Percentiles rank a stretch among this genome's conserved stretches.
phyloP scores from a whole-genome alignment of 1,140 invertebrate species.

The Leptinotarsa defecta region DNA sequence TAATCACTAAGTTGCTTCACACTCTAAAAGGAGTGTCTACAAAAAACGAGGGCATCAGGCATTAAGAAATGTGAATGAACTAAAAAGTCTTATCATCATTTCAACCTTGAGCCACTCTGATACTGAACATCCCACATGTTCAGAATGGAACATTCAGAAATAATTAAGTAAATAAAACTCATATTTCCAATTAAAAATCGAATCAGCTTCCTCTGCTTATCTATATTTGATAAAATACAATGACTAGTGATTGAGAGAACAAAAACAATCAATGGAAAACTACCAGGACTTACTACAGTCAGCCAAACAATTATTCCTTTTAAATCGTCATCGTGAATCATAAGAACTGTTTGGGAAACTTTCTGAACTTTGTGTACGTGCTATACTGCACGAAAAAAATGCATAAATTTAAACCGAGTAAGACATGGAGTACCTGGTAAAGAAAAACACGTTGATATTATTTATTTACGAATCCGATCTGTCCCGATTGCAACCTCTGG shows the following conservation, averaged over 20 bases:
- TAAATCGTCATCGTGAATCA: not conserved
- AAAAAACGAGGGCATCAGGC: too few species aligned
- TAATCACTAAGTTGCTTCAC: too few species aligned
- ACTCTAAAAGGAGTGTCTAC: not conserved
- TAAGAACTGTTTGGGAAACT: slow-evolving; percentile 18
- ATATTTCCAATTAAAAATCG: not conserved
- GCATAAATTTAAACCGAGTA: too few species aligned
- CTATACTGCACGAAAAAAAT: too few species aligned
- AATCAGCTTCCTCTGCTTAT: not conserved
- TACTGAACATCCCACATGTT: too few species aligned
- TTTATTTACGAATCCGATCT: not conserved
- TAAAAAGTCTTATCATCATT: not conserved
- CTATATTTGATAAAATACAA: not conserved
- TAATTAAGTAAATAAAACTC: not conserved
- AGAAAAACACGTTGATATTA: not conserved
- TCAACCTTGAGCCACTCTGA: not conserved
- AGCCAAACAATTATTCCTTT: slow-evolving; percentile 20
- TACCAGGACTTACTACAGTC: slow-evolving; percentile 30
- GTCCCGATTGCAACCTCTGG: not conserved
- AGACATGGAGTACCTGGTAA: too few species aligned
- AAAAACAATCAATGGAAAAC: slow-evolving; percentile 29
- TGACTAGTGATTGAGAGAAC: not conserved
- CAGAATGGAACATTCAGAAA: not conserved
- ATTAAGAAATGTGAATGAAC: too few species aligned
- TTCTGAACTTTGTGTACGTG: too few species aligned